A percentile compares a stretch with the other conserved stretches of the same genome.
phyloP scores from a whole-genome alignment of 2,888 invertebrate genomes.

The Holacanthella duospinosa region DNA sequence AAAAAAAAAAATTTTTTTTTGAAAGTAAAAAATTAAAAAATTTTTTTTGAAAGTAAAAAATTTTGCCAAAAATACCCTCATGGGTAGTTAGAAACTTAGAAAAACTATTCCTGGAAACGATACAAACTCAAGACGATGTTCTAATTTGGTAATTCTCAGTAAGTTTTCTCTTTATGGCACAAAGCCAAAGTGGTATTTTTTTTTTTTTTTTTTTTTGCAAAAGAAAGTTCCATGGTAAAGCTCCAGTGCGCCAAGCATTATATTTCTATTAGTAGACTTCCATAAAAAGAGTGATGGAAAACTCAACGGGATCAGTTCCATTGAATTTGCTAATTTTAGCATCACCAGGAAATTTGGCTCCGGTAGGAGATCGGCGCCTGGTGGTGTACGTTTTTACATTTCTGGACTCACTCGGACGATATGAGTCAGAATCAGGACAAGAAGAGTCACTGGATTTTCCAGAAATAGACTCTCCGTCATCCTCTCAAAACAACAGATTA shows the following conservation, averaged over 20 bases:
- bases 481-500: not conserved
- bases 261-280: not conserved
- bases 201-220: too few species aligned
- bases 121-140: too few species aligned
- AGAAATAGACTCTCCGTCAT: not conserved
- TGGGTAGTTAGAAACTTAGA: too few species aligned
- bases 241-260: not conserved
- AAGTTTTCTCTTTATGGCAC: too few species aligned
- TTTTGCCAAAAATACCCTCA: too few species aligned
- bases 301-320: not conserved
- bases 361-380: not conserved
- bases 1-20: too few species aligned
- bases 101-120: too few species aligned
- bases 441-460: slow-evolving; percentile 2
- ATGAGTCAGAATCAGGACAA: not conserved
- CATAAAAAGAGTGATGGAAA: not conserved
- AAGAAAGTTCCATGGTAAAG: not conserved
- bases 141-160: too few species aligned
- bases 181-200: too few species aligned
- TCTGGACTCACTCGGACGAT: not conserved
- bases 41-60: too few species aligned
- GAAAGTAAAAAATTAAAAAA: too few species aligned
- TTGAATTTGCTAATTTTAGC: slow-evolving; percentile 5
- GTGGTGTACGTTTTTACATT: not conserved
- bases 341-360: not conserved